Evolutionary conservation across 2,797 vertebrate genomes (phyloP).

Genomic region (Lagorchestes hirsutus): DNA sequence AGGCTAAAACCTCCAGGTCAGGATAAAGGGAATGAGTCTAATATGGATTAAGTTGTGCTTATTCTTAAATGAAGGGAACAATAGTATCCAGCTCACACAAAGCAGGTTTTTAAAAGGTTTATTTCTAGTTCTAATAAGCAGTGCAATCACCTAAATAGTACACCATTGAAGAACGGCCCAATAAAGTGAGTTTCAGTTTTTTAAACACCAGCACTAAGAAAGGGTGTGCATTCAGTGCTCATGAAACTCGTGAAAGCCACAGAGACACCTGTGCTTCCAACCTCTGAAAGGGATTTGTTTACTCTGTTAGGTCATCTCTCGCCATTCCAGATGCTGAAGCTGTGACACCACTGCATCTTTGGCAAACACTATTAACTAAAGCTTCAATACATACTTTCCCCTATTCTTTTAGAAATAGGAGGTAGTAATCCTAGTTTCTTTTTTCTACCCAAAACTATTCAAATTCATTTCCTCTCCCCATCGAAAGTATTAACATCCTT

Average conservation of each 20-base stretch:
- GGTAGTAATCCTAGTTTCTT: neutral
- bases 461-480: neutral
- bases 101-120: neutral
- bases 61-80: neutral
- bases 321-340: fast-evolving
- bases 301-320: fast-evolving
- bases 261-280: neutral
- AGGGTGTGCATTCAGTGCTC: neutral
- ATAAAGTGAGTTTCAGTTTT: neutral
- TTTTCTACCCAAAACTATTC: neutral
- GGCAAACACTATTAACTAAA: neutral
- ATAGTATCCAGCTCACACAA: neutral
- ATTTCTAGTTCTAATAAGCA: neutral
- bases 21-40: neutral
- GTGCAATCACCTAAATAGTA: neutral
- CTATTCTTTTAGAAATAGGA: fast-evolving
- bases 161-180: neutral
- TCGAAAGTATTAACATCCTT: neutral
- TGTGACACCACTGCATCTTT: neutral
- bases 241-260: neutral
- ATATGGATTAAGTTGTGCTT: neutral
- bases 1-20: neutral
- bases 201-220: neutral
- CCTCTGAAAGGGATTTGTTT: neutral
- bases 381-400: neutral